Percentiles rank a stretch among this genome's conserved stretches.
Evolutionary conservation across 2,113 vertebrate species (phyloP).

Genomic region (Terrapene triunguis): DNA sequence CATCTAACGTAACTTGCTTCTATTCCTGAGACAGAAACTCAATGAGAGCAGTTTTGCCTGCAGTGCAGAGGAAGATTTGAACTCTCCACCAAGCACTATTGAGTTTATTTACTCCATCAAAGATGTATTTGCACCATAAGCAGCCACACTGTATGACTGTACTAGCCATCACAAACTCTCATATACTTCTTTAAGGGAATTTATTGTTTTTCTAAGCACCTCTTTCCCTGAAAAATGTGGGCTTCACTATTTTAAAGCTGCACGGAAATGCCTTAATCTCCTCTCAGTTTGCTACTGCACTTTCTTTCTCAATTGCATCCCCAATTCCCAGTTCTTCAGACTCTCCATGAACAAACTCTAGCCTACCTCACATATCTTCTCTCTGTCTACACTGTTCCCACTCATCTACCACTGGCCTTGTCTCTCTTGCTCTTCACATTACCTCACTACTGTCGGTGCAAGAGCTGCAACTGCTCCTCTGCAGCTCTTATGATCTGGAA

Average conservation of each 20-base stretch:
- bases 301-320: not conserved
- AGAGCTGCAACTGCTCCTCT: not conserved
- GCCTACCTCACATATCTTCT: not conserved
- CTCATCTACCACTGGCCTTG: not conserved
- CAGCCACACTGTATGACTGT: not conserved
- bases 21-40: not conserved
- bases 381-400: not conserved
- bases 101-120: not conserved
- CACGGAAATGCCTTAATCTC: not conserved
- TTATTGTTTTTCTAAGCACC: not conserved
- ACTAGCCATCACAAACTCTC: not conserved
- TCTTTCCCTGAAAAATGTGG: not conserved
- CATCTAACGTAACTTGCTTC: not conserved
- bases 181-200: not conserved
- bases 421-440: not conserved
- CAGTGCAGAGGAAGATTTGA: not conserved
- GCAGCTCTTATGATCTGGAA: not conserved
- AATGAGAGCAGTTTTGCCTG: not conserved
- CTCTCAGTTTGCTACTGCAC: not conserved
- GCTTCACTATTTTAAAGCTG: conserved; percentile 17
- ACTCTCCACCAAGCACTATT: not conserved
- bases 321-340: not conserved
- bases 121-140: not conserved
- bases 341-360: not conserved
- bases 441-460: not conserved